Base-by-base conservation (phyloP, 2,888 invertebrate species). In the Achlya flavicornis region DNA sequence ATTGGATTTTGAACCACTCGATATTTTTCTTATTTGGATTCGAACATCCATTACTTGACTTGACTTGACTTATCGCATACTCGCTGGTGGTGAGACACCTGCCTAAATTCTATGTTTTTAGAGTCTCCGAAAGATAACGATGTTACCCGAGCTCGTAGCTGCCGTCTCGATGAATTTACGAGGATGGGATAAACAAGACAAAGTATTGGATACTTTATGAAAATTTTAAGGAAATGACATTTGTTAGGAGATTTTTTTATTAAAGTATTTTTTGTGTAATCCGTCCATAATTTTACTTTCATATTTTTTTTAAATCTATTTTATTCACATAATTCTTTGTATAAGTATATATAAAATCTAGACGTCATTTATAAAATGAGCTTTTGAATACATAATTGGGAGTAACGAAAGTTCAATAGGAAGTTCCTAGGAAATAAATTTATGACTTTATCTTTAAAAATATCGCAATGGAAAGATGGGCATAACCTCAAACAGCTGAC, bases 121-220 rank as follows among this genome's bases (percentile, higher is more conserved):
- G 71, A 65, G 73, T 73, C 70, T 70, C 72, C 70, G 63, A 77
- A 79, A 79, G 80, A 78, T 84, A 84, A 83, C 77, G 71, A 69
- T 78, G 77, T 84, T 83, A 84, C 41, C 60, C 71, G 63, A 65
- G 64, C 70, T 65, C 67, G 72, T 66, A 69, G 66, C 61, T 63
- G 65, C 68, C 71, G 72, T 70, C 70, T 66, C 64, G 70, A 71
- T 72, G 67, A 74, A 73, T 78, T 74, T 69, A 63, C 67, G 65
- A 64, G 63, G 65, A 63, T 62, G 41, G 68, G 69, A 71, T 72
- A 74, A 75, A 75, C 72, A 74, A 67, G 62, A 57, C 61, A 48
- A 65, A 68, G 66, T 69, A 72, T 72, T 64, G 58, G 68, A 69
- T 73, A 70, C 67, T 74, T 75, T 71, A 12, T 43, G 62, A 5